phyloP scores from a whole-genome alignment of 2,113 vertebrate species.

The Elephas maximus region DNA sequence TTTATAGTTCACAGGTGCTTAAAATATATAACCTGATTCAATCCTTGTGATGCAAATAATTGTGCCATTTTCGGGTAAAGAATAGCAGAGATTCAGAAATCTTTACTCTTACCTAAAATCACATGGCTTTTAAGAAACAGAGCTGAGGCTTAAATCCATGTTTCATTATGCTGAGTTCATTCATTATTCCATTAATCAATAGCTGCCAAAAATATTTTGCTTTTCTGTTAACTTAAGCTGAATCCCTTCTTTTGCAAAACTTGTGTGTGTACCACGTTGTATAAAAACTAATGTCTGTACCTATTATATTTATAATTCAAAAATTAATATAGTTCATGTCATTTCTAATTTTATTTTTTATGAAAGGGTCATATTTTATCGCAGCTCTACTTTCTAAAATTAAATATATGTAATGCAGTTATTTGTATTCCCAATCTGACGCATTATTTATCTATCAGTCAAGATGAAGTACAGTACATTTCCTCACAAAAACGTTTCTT shows the following conservation, averaged over 20 bases:
- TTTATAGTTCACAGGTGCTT: conserved; percentile 69
- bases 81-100: conserved; percentile 15
- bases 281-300: background rate
- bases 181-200: background rate
- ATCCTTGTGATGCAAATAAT: conserved; percentile 38
- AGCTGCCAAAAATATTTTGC: background rate
- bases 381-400: background rate
- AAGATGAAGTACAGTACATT: background rate
- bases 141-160: background rate
- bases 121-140: conserved; percentile 8
- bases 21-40: conserved; percentile 70
- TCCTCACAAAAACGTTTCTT: background rate
- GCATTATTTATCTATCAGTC: background rate
- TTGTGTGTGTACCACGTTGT: background rate
- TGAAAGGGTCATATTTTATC: background rate
- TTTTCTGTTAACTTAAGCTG: background rate
- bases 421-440: background rate
- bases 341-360: conserved; percentile 16
- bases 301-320: conserved; percentile 22
- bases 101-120: conserved; percentile 36
- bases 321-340: background rate
- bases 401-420: background rate
- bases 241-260: background rate
- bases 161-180: background rate
- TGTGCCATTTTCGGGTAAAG: conserved; percentile 49